Percentiles rank a stretch among this genome's conserved stretches.
phyloP scores from a whole-genome alignment of 1,140 invertebrate genomes.

The Aphidius ervi region DNA sequence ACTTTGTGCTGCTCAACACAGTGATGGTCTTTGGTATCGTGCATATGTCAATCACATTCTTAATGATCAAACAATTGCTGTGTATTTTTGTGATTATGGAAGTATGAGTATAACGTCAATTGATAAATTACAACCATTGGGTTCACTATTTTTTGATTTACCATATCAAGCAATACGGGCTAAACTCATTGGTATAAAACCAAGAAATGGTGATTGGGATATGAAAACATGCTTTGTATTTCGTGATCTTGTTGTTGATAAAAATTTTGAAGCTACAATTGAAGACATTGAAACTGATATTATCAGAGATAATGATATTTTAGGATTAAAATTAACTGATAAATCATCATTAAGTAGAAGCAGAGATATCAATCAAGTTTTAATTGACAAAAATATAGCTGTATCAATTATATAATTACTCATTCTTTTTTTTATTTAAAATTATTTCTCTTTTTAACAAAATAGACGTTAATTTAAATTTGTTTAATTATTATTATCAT shows the following conservation, averaged over 20 bases:
- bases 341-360: slow-evolving; percentile 51
- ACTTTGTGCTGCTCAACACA: slow-evolving; percentile 56
- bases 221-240: slow-evolving; percentile 58
- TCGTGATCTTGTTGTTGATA: slow-evolving; percentile 56
- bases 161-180: slow-evolving; percentile 60
- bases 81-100: slow-evolving; percentile 58
- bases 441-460: background rate
- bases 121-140: slow-evolving; percentile 48
- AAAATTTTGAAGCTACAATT: slow-evolving; percentile 56
- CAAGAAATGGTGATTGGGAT: slow-evolving; percentile 57
- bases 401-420: background rate
- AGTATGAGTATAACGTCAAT: slow-evolving; percentile 47
- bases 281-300: slow-evolving; percentile 52
- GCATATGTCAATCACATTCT: slow-evolving; percentile 48
- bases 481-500: too few relatives aligned
- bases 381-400: background rate
- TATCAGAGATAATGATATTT: slow-evolving; percentile 47
- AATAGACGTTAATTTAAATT: too few relatives aligned
- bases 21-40: slow-evolving; percentile 58
- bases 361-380: slow-evolving; percentile 49
- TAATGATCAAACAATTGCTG: slow-evolving; percentile 46
- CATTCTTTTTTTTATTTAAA: background rate
- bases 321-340: slow-evolving; percentile 57
- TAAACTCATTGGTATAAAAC: slow-evolving; percentile 53
- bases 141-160: slow-evolving; percentile 49